Percentiles rank a stretch among this genome's conserved stretches.
phyloP scores from a whole-genome alignment of 2,888 invertebrate species.

The Zaprionus obscuricornis region DNA sequence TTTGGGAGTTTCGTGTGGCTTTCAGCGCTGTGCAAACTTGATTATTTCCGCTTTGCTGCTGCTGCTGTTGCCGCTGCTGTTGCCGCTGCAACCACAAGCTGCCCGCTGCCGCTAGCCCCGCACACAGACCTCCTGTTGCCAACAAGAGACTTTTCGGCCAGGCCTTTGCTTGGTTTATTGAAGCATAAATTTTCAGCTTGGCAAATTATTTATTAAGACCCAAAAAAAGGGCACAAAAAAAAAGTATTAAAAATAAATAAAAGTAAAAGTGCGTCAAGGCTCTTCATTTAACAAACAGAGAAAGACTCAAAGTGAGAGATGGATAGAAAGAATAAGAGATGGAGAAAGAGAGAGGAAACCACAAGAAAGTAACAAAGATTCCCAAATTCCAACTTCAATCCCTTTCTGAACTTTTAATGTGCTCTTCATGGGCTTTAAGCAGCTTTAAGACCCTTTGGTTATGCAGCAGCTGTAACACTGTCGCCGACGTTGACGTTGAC shows the following conservation, averaged over 20 bases:
- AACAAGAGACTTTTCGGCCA: constrained; percentile 36
- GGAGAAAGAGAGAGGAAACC: constrained; percentile 52
- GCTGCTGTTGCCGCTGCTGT: constrained; percentile 28
- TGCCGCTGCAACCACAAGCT: neutral
- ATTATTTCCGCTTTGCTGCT: constrained; percentile 59
- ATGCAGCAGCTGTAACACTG: constrained; percentile 34
- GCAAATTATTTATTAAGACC: constrained; percentile 74
- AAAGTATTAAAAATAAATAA: constrained; percentile 34
- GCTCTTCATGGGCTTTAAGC: constrained; percentile 35
- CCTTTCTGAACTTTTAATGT: constrained; percentile 32
- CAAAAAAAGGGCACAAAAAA: constrained; percentile 39
- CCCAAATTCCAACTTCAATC: no score
- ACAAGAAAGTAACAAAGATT: constrained; percentile 30
- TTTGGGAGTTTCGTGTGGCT: constrained; percentile 64
- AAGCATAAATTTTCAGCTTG: constrained; percentile 70
- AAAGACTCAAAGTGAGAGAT: no score
- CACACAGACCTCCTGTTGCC: constrained; percentile 8
- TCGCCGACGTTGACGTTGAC: no score
- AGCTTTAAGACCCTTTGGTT: constrained; percentile 46
- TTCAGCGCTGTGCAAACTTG: constrained; percentile 68
- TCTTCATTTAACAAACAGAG: constrained; percentile 48
- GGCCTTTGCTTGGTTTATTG: constrained; percentile 66
- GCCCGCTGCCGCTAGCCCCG: no score
- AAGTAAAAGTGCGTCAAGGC: constrained; percentile 45
- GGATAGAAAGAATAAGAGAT: no score